Evolutionary conservation across 2,888 invertebrate genomes (phyloP).

Genomic region (Chalcosyrphus nemorum): DNA sequence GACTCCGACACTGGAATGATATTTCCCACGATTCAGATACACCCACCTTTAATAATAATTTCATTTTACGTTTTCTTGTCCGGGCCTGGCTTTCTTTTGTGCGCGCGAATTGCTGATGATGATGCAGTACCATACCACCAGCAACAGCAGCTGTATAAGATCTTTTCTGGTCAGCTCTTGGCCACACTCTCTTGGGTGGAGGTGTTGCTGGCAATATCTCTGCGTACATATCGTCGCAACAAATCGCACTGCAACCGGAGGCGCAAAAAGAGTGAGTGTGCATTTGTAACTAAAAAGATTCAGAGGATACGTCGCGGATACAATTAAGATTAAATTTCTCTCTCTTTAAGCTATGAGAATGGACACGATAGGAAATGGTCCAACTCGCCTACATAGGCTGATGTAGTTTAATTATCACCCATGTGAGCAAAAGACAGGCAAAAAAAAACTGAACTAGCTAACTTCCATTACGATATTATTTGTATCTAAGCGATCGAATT

Average conservation of each 20-base stretch:
- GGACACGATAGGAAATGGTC: slow-evolving; percentile 59
- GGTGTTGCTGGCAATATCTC: slow-evolving; percentile 62
- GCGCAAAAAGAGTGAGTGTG: slow-evolving; percentile 51
- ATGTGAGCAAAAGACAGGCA: slow-evolving; percentile 34
- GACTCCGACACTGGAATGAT: slow-evolving; percentile 65
- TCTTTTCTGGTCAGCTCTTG: slow-evolving; percentile 55
- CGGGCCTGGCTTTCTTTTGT: slow-evolving; percentile 66
- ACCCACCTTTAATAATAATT: slow-evolving; percentile 74
- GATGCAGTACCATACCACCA: slow-evolving; percentile 53
- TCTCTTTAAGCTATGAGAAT: slow-evolving; percentile 58
- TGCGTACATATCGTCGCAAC: slow-evolving; percentile 57
- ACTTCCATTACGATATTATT: slow-evolving; percentile 7
- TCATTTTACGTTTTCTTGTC: slow-evolving; percentile 60
- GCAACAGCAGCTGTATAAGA: slow-evolving; percentile 32
- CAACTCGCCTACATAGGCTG: slow-evolving; percentile 64
- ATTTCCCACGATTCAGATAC: slow-evolving; percentile 75
- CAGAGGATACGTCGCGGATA: slow-evolving; percentile 66
- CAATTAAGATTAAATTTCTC: slow-evolving; percentile 74
- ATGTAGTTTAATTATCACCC: slow-evolving; percentile 72
- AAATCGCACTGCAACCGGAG: slow-evolving; percentile 62
- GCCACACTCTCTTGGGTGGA: slow-evolving; percentile 28
- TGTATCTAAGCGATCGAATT: slow-evolving; percentile 10
- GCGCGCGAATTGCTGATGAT: slow-evolving; percentile 62
- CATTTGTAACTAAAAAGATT: slow-evolving; percentile 49
- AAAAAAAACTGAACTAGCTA: neutral